phyloP scores from a whole-genome alignment of 2,888 invertebrate species.

The Cotesia congregata region DNA sequence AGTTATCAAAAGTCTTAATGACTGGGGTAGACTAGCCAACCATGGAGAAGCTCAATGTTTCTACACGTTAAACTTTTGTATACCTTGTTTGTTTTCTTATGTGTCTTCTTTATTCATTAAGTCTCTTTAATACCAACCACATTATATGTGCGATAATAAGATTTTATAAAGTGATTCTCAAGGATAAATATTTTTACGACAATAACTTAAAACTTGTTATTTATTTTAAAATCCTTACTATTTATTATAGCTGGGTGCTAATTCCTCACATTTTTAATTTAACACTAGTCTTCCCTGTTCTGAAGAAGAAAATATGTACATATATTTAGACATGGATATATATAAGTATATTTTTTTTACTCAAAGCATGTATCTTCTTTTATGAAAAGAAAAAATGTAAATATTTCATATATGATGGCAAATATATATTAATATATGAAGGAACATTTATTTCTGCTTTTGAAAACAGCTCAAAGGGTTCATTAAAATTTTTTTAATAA shows the following conservation, averaged over 20 bases:
- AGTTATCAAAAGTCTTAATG: not conserved
- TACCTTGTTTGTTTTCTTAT: conserved; percentile 13
- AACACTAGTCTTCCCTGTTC: no score
- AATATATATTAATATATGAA: no score
- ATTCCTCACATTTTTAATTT: no score
- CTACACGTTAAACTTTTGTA: conserved; percentile 3
- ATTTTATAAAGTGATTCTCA: conserved; percentile 23
- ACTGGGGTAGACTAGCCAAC: conserved; percentile 9
- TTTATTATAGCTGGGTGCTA: not conserved
- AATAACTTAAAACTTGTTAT: not conserved
- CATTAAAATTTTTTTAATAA: no score
- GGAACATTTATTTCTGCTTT: no score
- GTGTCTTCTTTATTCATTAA: conserved; percentile 15
- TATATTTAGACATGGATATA: no score
- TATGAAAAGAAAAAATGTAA: no score
- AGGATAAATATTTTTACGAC: not conserved
- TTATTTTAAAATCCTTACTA: not conserved
- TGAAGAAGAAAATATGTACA: no score
- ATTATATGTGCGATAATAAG: conserved; percentile 16
- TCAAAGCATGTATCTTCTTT: no score
- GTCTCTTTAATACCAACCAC: conserved; percentile 2
- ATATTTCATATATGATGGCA: no score
- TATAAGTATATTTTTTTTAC: no score
- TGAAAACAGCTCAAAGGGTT: no score
- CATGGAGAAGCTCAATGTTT: conserved; percentile 27